Evolutionary conservation across 2,888 invertebrate species (phyloP).

Genomic region (Nemapogon koenigi): DNA sequence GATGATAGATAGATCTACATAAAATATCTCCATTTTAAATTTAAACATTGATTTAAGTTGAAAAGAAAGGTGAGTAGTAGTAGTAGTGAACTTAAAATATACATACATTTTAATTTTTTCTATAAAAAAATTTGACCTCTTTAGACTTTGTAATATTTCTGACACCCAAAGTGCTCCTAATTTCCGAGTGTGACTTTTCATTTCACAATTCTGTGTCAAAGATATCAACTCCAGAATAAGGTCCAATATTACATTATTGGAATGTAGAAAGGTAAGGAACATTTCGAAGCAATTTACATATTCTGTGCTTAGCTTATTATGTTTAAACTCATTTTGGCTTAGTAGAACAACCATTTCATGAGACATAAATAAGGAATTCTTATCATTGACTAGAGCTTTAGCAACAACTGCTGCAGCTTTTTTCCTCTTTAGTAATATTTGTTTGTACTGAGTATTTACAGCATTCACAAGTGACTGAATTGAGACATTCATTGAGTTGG

Average conservation of each 20-base stretch:
- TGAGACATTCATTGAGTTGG: slow-evolving; percentile 35
- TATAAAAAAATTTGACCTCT: slow-evolving; percentile 39
- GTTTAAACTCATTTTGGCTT: slow-evolving; percentile 25
- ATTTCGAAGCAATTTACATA: slow-evolving; percentile 59
- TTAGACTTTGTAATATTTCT: slow-evolving; percentile 45
- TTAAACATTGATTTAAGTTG: no score
- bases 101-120: slow-evolving; percentile 29
- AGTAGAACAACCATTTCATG: slow-evolving; percentile 33
- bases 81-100: slow-evolving; percentile 8
- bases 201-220: slow-evolving; percentile 33
- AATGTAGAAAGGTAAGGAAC: slow-evolving; percentile 57
- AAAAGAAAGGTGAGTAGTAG: slow-evolving; percentile 18
- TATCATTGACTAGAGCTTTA: slow-evolving; percentile 33
- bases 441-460: slow-evolving; percentile 30
- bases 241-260: slow-evolving; percentile 49
- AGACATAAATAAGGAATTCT: slow-evolving; percentile 42
- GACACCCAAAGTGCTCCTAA: slow-evolving; percentile 62
- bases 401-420: slow-evolving; percentile 25
- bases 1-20: no score
- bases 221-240: slow-evolving; percentile 50
- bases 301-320: slow-evolving; percentile 25
- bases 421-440: slow-evolving; percentile 26
- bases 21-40: no score
- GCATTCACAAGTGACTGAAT: slow-evolving; percentile 29
- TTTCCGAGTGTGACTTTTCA: slow-evolving; percentile 28